These are phyloP conservation scores for Xylophagus ater DNA, from an alignment of 2,888 invertebrate genomes.

Conservation along the genomic window DNA sequence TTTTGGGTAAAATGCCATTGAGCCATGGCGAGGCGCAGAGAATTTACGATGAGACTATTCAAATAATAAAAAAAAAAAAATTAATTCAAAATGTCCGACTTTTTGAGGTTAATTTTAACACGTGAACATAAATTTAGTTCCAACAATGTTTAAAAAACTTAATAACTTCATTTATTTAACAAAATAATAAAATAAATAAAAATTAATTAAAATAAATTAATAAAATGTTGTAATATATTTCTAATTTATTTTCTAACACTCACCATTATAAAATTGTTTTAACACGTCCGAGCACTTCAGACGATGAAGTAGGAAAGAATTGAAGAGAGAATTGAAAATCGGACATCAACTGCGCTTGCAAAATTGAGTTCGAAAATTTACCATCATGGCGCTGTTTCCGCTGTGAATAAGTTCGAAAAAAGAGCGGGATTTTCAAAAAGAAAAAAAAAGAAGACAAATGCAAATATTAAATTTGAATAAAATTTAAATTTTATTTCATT, in stretches of 20 bases:
- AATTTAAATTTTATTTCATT: too few relatives aligned
- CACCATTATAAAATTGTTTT: slow-evolving; percentile 24
- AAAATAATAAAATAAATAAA: neutral
- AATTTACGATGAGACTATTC: slow-evolving; percentile 97
- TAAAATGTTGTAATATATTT: neutral
- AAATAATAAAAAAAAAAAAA: slow-evolving; percentile 6
- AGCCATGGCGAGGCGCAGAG: slow-evolving; percentile 98
- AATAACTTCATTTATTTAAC: neutral
- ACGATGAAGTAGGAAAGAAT: slow-evolving; percentile 32
- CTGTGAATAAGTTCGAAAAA: too few relatives aligned
- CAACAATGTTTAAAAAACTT: neutral
- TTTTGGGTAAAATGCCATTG: slow-evolving; percentile 99
- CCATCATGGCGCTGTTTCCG: too few relatives aligned
- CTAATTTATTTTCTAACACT: slow-evolving; percentile 16
- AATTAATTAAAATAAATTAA: neutral
- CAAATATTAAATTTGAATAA: too few relatives aligned
- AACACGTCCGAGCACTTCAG: slow-evolving; percentile 27
- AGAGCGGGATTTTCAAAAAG: too few relatives aligned
- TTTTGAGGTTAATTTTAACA: neutral
- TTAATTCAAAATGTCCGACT: neutral
- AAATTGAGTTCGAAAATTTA: too few relatives aligned
- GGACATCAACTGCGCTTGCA: too few relatives aligned
- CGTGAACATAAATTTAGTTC: neutral
- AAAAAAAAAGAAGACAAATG: too few relatives aligned
- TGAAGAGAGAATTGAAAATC: too few relatives aligned